These are phyloP conservation scores for Gorsachius goisagi DNA, from an alignment of 2,113 vertebrate species.

Conservation along the genomic window DNA sequence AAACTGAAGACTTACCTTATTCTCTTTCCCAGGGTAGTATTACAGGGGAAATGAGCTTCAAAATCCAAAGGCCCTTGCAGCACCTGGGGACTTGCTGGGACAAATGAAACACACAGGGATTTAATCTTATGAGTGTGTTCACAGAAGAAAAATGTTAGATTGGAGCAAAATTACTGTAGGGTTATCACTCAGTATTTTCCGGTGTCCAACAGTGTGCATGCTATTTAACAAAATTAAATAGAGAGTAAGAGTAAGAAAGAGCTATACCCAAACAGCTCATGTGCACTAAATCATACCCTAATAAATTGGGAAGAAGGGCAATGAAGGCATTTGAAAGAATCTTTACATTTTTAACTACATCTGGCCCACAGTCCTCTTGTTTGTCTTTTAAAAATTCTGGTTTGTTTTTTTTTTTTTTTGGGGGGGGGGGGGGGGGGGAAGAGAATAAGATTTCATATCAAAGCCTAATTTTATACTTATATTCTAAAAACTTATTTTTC, in stretches of 20 bases:
- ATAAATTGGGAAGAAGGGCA: neutral
- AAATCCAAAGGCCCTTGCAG: neutral
- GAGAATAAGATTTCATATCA: neutral
- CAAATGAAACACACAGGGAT: neutral
- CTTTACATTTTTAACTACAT: neutral
- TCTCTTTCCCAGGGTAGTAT: neutral
- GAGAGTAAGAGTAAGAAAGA: neutral
- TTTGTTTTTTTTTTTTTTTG: neutral
- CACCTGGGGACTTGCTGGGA: neutral
- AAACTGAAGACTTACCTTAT: slow-evolving; percentile 13
- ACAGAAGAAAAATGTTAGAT: neutral
- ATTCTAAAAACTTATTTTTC: slow-evolving; percentile 52
- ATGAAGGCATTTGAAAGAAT: neutral
- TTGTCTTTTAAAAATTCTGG: neutral
- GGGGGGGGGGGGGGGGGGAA: no score
- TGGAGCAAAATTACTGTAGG: neutral
- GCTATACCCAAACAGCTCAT: neutral
- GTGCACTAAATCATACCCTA: neutral
- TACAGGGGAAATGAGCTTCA: slow-evolving; percentile 26
- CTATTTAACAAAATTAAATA: neutral
- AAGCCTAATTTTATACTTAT: slow-evolving; percentile 27
- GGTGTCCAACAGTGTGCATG: neutral
- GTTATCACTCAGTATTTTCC: neutral
- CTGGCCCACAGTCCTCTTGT: neutral
- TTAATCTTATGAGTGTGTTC: neutral